phyloP scores from a whole-genome alignment of 2,888 invertebrate species.

The Cheilosia grossa region DNA sequence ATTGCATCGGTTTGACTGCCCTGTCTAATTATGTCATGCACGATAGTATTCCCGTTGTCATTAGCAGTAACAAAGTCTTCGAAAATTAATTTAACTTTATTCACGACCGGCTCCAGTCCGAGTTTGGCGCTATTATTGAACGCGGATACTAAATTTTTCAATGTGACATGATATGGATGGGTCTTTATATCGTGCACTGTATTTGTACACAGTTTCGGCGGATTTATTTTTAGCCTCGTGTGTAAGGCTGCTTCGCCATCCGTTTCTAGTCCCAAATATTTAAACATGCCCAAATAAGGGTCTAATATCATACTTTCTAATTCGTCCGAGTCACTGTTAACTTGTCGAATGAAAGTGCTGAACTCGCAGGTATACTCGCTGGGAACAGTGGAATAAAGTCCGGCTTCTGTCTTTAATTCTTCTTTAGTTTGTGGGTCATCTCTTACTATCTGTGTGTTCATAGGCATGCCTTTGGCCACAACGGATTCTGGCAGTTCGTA shows the following conservation, averaged over 20 bases:
- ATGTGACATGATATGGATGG: constrained; percentile 5
- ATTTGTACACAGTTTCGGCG: neutral
- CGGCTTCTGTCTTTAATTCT: constrained; percentile 70
- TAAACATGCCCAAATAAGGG: no score
- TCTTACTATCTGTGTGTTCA: constrained; percentile 3
- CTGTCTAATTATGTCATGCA: constrained; percentile 80
- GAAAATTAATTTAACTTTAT: constrained; percentile 76
- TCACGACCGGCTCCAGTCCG: neutral
- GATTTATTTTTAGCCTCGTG: neutral
- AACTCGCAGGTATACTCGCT: constrained; percentile 37
- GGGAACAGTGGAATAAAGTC: constrained; percentile 75
- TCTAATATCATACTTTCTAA: neutral
- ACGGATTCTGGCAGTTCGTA: constrained; percentile 80
- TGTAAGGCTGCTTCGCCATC: constrained; percentile 3
- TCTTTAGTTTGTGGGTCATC: constrained; percentile 73
- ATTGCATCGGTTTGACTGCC: constrained; percentile 78
- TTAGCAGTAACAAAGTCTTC: constrained; percentile 77
- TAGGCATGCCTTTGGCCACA: constrained; percentile 84
- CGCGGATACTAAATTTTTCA: constrained; percentile 16
- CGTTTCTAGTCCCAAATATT: neutral
- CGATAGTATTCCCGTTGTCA: constrained; percentile 78
- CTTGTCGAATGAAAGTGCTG: neutral
- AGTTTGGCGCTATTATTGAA: constrained; percentile 2
- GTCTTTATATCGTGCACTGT: neutral
- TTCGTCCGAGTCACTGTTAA: constrained; percentile 16